Conservation (phyloP, 2,797 vertebrate species). For the Cryptoblepharus egeriae region DNA sequence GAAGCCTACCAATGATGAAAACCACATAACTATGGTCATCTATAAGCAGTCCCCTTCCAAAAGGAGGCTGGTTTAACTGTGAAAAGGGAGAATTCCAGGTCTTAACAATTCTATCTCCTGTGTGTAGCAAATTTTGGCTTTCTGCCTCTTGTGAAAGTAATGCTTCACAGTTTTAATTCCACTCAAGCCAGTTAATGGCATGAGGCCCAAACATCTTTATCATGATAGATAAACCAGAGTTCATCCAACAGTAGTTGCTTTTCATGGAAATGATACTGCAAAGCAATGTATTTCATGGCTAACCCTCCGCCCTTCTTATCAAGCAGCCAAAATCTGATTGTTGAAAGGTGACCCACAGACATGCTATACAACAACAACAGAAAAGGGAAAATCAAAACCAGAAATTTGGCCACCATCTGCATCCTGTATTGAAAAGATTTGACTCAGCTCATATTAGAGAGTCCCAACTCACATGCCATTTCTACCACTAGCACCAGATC, state of each 20-base stretch:
- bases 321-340: neutral
- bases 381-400: constrained; percentile 69
- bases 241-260: neutral
- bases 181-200: neutral
- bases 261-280: neutral
- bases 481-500: constrained; percentile 26
- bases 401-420: constrained; percentile 49
- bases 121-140: neutral
- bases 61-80: neutral
- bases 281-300: neutral
- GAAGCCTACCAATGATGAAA: no score
- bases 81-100: neutral
- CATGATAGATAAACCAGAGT: neutral
- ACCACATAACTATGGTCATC: no score
- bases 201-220: constrained; percentile 2
- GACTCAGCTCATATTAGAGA: constrained; percentile 41
- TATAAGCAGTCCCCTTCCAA: no score
- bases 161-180: neutral
- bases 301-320: neutral
- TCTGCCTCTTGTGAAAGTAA: neutral
- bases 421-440: constrained; percentile 48
- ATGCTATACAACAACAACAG: constrained; percentile 31
- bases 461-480: constrained; percentile 48
- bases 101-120: neutral
- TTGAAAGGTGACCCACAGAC: constrained; percentile 38